These are phyloP conservation scores for Pygmarrhopalites habei DNA, from an alignment of 1,140 invertebrate species.

Conservation along the genomic window DNA sequence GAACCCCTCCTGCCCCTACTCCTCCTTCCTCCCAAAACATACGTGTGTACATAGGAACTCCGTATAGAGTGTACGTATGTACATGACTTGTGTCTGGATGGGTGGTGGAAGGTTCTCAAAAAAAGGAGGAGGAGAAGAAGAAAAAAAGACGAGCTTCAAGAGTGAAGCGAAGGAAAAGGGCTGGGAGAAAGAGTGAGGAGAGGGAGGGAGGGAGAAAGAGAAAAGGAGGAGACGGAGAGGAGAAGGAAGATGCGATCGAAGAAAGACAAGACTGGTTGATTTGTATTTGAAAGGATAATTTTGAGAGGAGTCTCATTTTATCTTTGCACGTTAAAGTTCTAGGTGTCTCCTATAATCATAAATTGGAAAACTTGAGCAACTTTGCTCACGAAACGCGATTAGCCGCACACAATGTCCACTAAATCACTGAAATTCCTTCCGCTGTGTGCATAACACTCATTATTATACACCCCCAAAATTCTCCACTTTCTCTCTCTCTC, in stretches of 20 bases:
- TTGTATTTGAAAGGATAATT: slow-evolving; percentile 19
- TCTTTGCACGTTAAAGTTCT: slow-evolving; percentile 1
- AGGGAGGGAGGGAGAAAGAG: neutral
- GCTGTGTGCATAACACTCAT: slow-evolving; percentile 29
- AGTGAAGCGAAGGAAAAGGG: no score
- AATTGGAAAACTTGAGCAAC: slow-evolving; percentile 19
- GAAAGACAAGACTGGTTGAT: slow-evolving; percentile 5
- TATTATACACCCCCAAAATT: slow-evolving; percentile 24
- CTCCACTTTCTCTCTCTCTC: slow-evolving; percentile 9
- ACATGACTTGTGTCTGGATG: no score
- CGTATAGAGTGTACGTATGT: no score
- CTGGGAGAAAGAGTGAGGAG: no score
- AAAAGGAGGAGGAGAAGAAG: no score
- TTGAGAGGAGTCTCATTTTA: slow-evolving; percentile 18
- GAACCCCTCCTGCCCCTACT: no score
- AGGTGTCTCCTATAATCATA: slow-evolving; percentile 16
- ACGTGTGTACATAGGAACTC: no score
- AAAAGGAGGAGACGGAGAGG: neutral
- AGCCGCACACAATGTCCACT: slow-evolving; percentile 26
- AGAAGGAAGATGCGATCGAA: neutral
- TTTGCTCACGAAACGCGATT: slow-evolving; percentile 25
- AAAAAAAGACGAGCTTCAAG: no score
- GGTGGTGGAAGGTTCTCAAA: no score
- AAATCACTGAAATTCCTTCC: slow-evolving; percentile 31
- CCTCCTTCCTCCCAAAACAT: no score